Base-by-base conservation (phyloP, 1,140 invertebrate genomes). In the Trichonephila inaurata region DNA sequence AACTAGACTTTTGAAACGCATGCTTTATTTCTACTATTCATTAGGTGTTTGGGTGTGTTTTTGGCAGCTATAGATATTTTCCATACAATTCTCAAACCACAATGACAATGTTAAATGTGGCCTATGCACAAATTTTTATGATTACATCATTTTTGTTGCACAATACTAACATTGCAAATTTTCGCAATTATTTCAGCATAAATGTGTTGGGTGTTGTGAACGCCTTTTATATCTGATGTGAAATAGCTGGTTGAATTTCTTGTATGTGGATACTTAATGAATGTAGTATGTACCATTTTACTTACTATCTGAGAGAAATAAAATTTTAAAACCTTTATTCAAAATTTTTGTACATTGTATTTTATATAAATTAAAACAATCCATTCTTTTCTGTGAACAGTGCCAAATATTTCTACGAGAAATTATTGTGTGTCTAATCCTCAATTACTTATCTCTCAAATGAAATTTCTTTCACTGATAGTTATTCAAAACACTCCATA, bases 91-190 rank as follows among this genome's bases (percentile, higher is more conserved):
- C 92, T 93, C 61, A 19, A 93, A 93, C 88, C 86, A 93, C 92
- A 82, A 93, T 72, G 86, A 93, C 92, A 88, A 89, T 93, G 92
- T 88, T 93, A 82, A 87, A 93, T 93, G 92, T 93, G 92, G 92
- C 92, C 92, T 93, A 93, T 93, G 92, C 92, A 93, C 92, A 93
- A 89, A 93, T 93, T 93, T 93, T 28, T 91, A 81, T 62, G 51
- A 93, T 51, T 77, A 81, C 82, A 64, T 93, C 33, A 89, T 87
- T 93, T 93, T 24, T 81, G 92, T 89, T 93, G 92, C 92, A 93
- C 86, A 87, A 60, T 88, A 93, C 51, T 87, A 24, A 40, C 88
- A 82, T 21, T 92, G 83, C 85, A 93, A 93, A 93, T 93, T 93
- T 93, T 93, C 69, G 69, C 51, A 93, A 88, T 93, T 82, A 77